Evolutionary conservation across 2,113 vertebrate genomes (phyloP).

Genomic region (Corythoichthys haematopterus): DNA sequence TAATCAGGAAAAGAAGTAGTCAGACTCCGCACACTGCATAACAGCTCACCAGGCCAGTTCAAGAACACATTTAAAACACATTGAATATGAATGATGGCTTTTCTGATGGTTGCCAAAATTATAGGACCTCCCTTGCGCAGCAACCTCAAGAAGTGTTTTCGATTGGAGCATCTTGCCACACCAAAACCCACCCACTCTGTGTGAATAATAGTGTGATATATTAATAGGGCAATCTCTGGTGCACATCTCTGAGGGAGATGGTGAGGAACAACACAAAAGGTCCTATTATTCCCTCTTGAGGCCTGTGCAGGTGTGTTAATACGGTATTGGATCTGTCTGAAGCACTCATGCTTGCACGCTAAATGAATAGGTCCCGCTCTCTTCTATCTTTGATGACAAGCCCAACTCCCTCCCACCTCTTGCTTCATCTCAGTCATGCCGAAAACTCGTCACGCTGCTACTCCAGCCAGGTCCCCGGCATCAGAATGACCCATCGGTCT

Average conservation of each 20-base stretch:
- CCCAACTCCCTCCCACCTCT: slow-evolving; percentile 19
- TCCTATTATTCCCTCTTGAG: slow-evolving; percentile 65
- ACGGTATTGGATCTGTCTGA: slow-evolving; percentile 49
- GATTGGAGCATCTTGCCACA: slow-evolving; percentile 29
- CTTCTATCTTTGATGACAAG: slow-evolving; percentile 53
- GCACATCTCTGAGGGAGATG: slow-evolving; percentile 61
- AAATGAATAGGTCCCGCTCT: slow-evolving; percentile 35
- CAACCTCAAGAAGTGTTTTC: slow-evolving; percentile 65
- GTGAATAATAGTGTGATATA: slow-evolving; percentile 69
- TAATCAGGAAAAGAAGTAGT: no score
- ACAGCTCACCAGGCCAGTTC: neutral
- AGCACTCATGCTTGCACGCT: slow-evolving; percentile 39
- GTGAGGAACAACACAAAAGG: slow-evolving; percentile 61
- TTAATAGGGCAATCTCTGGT: slow-evolving; percentile 82
- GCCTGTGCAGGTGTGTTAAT: slow-evolving; percentile 70
- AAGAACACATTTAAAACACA: neutral
- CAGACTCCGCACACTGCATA: no score
- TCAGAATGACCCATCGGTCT: slow-evolving; percentile 70
- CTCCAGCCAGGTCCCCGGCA: slow-evolving; percentile 61
- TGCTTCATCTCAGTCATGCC: slow-evolving; percentile 50
- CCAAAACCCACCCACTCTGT: slow-evolving; percentile 11
- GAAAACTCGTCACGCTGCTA: slow-evolving; percentile 44
- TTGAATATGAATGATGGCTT: neutral
- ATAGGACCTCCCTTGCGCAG: slow-evolving; percentile 30
- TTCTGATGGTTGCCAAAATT: slow-evolving; percentile 7